Base-by-base conservation (phyloP, 2,113 vertebrate species). In the Anser cygnoides region DNA sequence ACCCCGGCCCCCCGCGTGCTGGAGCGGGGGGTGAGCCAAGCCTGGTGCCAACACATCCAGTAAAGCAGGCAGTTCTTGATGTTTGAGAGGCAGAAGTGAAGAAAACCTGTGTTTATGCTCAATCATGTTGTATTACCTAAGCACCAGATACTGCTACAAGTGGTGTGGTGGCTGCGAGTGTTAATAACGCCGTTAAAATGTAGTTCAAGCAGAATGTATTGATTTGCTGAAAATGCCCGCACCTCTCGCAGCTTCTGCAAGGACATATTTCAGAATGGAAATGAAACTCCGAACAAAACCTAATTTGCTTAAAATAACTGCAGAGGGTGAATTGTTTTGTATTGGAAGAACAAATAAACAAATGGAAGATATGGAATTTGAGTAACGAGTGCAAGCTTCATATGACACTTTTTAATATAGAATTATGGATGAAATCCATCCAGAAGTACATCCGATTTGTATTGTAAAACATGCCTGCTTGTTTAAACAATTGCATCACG, bases 251-350 rank as follows among this genome's bases (percentile, higher is more conserved):
- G n/a, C 7, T 65, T n/a, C 50, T 13, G 62, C 87, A 85, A 95
- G 95, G 96, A 73, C 82, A 8, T 2, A 9, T 74, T 95, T 96
- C 74, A 41, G 90, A 96, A 95, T 29, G 92, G 95, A 97, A 98
- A 97, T 89, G 90, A 79, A 95, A 81, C 87, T 44, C 87, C 10
- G 70, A 93, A 90, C 10, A 11, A 81, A 95, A 90, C 35, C 66
- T 85, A 54, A 70, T 93, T 94, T 95, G 94, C 96, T 93, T 84
- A 81, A 96, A 96, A 92, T 96, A 95, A 93, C 81, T 22, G 92
- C 4, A 68, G 93, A 86, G 85, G 93, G n/a, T 95, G 91, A 43
- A 39, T 91, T 91, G 94, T 67, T 96, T 93, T 85, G 88, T 80
- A 68, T 63, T 77, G 93, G 63, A 63, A 95, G 91, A 97, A 68